Evolutionary conservation across 1,140 invertebrate species (phyloP), one percentile per base, ranked within the genome.

Genomic region (Leucophenga varia): DNA sequence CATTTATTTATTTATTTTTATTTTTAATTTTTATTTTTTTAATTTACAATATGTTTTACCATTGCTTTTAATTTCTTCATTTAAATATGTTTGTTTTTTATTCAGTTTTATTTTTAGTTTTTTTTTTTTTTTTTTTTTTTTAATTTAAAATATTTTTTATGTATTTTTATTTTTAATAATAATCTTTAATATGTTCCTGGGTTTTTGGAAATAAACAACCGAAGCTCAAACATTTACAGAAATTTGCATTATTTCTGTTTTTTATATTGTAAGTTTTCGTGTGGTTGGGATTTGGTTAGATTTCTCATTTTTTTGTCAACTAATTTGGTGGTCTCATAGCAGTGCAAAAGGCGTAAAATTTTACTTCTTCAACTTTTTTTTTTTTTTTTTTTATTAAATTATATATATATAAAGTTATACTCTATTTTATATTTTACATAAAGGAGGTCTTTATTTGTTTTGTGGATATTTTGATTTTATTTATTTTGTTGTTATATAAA

Each of bases 241-340:
- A 47, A 47, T 52, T 49, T 22, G 17, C 38, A 46, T 42, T 40
- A 37, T 40, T 21, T 37, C 14, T 16, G 9, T 45, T 35, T 42
- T 13, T 32, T 1, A 9, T 31, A 9, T 14, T 48, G 45, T 17
- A 14, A 20, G 16, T 43, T 46, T 54, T 13, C 32, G 50, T 31
- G 13, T 37, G 14, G 39, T 43, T 17, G 31, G 43, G 49, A 13
- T 17, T 16, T 49, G 37, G 34, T 48, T 53, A 42, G 4, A n/a
- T 14, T 34, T 8, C 49, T 54, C 17, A 18, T 52, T 30, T 57
- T 57, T 58, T 61, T n/a, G n/a, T n/a, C 46, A 67, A 25, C 63
- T 67, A 67, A n/a, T n/a, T n/a, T n/a, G 63, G 63, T 67, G 63
- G 63, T 67, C 57, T 67, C 52, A 56, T 67, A 67, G 63, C 63